Base-by-base conservation (phyloP, 2,888 invertebrate genomes). In the Meandrusa payeni region DNA sequence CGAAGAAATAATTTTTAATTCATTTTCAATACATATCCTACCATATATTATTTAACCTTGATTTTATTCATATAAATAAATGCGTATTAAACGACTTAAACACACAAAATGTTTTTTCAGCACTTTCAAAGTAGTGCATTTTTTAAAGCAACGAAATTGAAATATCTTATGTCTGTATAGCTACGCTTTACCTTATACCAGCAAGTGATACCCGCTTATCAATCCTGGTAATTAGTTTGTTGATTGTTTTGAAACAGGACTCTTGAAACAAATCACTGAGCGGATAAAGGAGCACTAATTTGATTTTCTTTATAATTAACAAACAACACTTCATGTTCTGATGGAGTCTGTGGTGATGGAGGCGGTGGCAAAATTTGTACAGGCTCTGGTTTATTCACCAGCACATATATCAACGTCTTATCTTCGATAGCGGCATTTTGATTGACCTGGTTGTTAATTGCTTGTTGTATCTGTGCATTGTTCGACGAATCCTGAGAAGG, bases 241-340 rank as follows among this genome's bases (percentile, higher is more conserved):
- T 9, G 45, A 46, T 36, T 46, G 41, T 40, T 50, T 55, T 13
- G 49, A 51, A 17, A 52, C 46, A 11, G 38, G 23, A 22, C 7
- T 29, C 22, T 17, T 45, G 28, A 10, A 39, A 26, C 12, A 38
- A 34, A 7, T 31, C 17, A 32, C 27, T 38, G 17, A 5, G 9
- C 6, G 3, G 29, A 6, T 11, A 40, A 32, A 24, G 22, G 29
- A 1, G 2, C 36, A 19, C 31, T 11, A 1, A 6, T 20, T 5
- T 7, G 11, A 1, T 31, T 26, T 3, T 31, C 68, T 41, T 57
- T 70, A 44, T 78, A 93, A 53, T 92, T 90, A 73, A 93, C 93
- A 83, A 93, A 93, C 81, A 93, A 92, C 26, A 93, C 93, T 78
- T 93, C 92, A 22, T 93, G 93, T 68, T 92, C 91, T 0, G 74